Evolutionary conservation across 2,888 invertebrate species (phyloP).

Genomic region (Acholoe squamosa): DNA sequence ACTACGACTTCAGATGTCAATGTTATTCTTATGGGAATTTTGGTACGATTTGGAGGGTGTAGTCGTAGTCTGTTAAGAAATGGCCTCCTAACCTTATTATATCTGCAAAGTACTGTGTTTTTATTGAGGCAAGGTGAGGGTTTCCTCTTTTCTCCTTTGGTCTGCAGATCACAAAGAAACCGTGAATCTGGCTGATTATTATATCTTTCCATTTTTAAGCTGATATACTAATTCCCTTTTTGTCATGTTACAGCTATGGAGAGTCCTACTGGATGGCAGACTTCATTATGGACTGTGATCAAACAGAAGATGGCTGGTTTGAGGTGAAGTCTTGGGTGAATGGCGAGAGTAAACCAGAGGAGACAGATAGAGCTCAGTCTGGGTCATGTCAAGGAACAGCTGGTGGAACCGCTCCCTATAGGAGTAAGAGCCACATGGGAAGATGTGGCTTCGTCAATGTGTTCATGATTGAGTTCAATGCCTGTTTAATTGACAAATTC

Average conservation of each 20-base stretch:
- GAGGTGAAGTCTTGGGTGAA: constrained; percentile 78
- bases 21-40: no score
- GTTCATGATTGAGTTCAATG: constrained; percentile 1
- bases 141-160: no score
- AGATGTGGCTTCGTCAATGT: constrained; percentile 69
- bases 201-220: no score
- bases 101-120: no score
- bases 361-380: background rate
- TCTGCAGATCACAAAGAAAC: no score
- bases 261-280: constrained; percentile 83
- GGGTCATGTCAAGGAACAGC: background rate
- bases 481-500: constrained; percentile 15
- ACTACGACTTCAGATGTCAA: no score
- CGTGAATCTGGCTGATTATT: no score
- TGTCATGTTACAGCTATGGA: constrained; percentile 73
- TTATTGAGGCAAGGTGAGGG: no score
- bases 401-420: constrained; percentile 63
- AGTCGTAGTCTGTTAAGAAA: no score
- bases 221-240: no score
- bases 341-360: constrained; percentile 50
- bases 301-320: constrained; percentile 82
- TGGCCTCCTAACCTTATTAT: no score
- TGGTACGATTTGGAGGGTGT: no score
- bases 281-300: constrained; percentile 81
- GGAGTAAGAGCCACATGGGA: constrained; percentile 70